phyloP scores from a whole-genome alignment of 2,888 invertebrate species.

The Cordylochernes scorpioides region DNA sequence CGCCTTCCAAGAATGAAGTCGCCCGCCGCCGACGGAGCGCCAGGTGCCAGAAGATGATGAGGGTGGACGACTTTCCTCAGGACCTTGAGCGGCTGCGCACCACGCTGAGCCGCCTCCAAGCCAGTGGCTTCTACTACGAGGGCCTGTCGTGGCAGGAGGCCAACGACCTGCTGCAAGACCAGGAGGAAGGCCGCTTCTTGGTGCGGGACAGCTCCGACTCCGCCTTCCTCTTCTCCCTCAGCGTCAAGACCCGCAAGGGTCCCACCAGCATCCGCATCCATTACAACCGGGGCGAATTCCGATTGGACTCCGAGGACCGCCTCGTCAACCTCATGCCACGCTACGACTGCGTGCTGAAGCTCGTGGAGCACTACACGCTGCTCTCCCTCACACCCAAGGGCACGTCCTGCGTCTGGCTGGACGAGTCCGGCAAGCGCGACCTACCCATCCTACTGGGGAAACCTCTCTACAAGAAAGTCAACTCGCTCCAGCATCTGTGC shows the following conservation, averaged over 20 bases:
- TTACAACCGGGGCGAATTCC: slow-evolving; percentile 39
- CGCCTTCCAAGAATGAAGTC: too few species aligned
- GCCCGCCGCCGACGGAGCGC: too few species aligned
- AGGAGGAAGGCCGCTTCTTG: slow-evolving; percentile 43
- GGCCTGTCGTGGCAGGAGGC: slow-evolving; percentile 41
- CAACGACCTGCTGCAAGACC: slow-evolving; percentile 32
- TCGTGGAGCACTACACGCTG: slow-evolving; percentile 42
- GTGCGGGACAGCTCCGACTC: slow-evolving; percentile 52
- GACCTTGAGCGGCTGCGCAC: background rate
- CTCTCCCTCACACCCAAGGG: slow-evolving; percentile 15
- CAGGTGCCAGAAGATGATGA: too few species aligned
- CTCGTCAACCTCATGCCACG: slow-evolving; percentile 35
- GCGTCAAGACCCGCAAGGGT: slow-evolving; percentile 49
- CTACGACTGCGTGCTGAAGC: slow-evolving; percentile 40
- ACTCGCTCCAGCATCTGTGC: slow-evolving; percentile 41
- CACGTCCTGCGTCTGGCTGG: slow-evolving; percentile 40
- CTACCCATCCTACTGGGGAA: slow-evolving; percentile 39
- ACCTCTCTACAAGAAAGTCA: slow-evolving; percentile 33
- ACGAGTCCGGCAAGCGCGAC: slow-evolving; percentile 38
- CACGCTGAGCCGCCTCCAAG: slow-evolving; percentile 24
- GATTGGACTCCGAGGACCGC: slow-evolving; percentile 42
- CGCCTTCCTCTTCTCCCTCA: slow-evolving; percentile 48
- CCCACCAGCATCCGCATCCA: slow-evolving; percentile 54
- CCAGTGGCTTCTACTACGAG: slow-evolving; percentile 51
- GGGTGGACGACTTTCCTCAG: too few species aligned